Evolutionary conservation across 1,140 invertebrate genomes (phyloP), one percentile per base, ranked within the genome.

Genomic region (Harpegnathos saltator): DNA sequence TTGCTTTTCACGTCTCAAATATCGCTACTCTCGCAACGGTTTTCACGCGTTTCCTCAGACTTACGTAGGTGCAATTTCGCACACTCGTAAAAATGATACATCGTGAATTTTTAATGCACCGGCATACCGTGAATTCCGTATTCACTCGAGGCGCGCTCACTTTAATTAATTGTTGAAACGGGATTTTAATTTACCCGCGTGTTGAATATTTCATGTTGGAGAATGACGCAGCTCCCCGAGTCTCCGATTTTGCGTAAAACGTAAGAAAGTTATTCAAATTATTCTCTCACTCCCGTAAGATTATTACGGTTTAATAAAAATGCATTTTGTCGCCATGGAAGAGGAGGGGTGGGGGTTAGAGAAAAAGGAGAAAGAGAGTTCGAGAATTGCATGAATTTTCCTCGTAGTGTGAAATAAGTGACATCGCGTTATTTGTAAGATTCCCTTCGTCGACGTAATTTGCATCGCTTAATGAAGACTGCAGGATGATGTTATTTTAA

Each of bases 121-220:
- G 75, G 52, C 75, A 80, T 80, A 80, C 65, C 75, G 3, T 71
- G 75, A 80, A 80, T 80, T 80, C 75, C 12, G 75, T 80, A 80
- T 80, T 80, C 75, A 80, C 66, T 80, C 24, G 52, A 29, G 69
- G 75, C 75, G 58, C 65, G 52, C 52, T 58, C 52, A 69, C 33
- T 80, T 80, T 71, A 80, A 80, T 80, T 80, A 80, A 80, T 69
- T 80, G 75, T 80, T 71, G 65, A 80, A 80, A 38, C 22, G 69
- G 29, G 52, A 80, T 80, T 80, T 80, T 80, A 80, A 80, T 69
- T 80, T 80, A 80, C 75, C 58, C 65, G 75, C 52, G 75, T 71
- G 75, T 69, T 80, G 66, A 80, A 80, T 80, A 80, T 80, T 69
- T 80, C 75, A n/a, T n/a, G n/a, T n/a, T n/a, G n/a, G 38, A 80